These are phyloP conservation scores for Hyles euphorbiae DNA, from an alignment of 1,140 invertebrate species.

Conservation along the genomic window DNA sequence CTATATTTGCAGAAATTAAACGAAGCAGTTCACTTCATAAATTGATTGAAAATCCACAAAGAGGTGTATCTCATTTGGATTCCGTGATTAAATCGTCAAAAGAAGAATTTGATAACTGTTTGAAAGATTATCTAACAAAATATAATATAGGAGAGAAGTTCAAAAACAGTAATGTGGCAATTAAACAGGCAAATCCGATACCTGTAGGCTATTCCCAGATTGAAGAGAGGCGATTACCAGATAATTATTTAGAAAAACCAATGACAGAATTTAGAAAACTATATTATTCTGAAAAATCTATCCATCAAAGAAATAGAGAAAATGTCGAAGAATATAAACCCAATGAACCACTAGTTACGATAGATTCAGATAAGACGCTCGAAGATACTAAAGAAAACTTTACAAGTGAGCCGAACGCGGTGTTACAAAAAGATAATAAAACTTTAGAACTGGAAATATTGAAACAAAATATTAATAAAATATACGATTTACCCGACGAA, in stretches of 20 bases:
- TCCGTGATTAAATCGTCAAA: constrained; percentile 17
- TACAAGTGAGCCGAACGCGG: neutral
- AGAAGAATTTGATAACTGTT: constrained; percentile 47
- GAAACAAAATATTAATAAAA: neutral
- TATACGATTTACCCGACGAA: neutral
- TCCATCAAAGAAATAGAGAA: constrained; percentile 5
- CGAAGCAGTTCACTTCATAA: constrained; percentile 20
- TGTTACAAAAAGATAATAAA: neutral
- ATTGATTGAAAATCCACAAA: constrained; percentile 12
- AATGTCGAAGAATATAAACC: neutral
- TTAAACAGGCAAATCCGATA: constrained; percentile 33
- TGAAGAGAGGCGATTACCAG: constrained; percentile 12
- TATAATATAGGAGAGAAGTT: constrained; percentile 31
- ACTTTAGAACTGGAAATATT: constrained; percentile 1
- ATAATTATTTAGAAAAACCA: constrained; percentile 52
- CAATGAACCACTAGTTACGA: too few species aligned
- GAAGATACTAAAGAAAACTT: neutral
- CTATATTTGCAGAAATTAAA: constrained; percentile 18
- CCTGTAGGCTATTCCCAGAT: constrained; percentile 21
- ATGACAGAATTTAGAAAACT: constrained; percentile 57
- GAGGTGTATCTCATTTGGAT: neutral
- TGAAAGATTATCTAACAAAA: constrained; percentile 42
- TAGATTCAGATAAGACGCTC: neutral
- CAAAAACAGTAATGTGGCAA: constrained; percentile 28
- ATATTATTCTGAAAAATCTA: constrained; percentile 33